Percentiles rank a stretch among this genome's conserved stretches.
Evolutionary conservation across 2,797 vertebrate genomes (phyloP).

Genomic region (Parauchenoglanis ngamensis): DNA sequence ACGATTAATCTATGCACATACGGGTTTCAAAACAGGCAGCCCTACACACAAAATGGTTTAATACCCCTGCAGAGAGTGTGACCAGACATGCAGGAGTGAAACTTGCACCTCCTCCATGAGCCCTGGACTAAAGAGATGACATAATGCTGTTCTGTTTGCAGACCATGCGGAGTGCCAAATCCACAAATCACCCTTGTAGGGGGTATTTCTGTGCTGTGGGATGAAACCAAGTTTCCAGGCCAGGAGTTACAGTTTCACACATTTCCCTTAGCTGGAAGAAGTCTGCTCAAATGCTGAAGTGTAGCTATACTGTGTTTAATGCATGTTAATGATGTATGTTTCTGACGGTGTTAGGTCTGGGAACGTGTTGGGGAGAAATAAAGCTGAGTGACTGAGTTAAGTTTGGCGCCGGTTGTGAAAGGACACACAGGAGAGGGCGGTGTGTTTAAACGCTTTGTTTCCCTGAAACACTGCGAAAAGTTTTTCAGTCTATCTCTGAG

Average conservation of each 20-base stretch:
- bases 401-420: conserved; percentile 19
- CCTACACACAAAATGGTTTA: not conserved
- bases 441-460: not conserved
- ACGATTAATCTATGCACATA: not conserved
- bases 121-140: conserved; percentile 24
- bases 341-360: not conserved
- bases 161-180: conserved; percentile 6
- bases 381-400: not conserved
- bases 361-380: not conserved
- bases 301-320: not conserved
- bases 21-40: not conserved
- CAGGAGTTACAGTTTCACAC: not conserved
- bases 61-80: not conserved
- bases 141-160: conserved; percentile 29
- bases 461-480: not conserved
- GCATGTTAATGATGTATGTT: not conserved
- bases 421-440: not conserved
- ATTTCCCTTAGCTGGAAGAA: not conserved
- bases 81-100: conserved; percentile 26
- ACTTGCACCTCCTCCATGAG: conserved; percentile 13
- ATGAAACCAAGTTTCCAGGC: not conserved
- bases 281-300: not conserved
- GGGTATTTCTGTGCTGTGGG: conserved; percentile 10
- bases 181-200: conserved; percentile 16
- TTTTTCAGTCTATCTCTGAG: not conserved